A percentile compares a stretch with the other conserved stretches of the same genome.
Evolutionary conservation across 2,113 vertebrate genomes (phyloP).

Genomic region (Protomyctophum bolini): DNA sequence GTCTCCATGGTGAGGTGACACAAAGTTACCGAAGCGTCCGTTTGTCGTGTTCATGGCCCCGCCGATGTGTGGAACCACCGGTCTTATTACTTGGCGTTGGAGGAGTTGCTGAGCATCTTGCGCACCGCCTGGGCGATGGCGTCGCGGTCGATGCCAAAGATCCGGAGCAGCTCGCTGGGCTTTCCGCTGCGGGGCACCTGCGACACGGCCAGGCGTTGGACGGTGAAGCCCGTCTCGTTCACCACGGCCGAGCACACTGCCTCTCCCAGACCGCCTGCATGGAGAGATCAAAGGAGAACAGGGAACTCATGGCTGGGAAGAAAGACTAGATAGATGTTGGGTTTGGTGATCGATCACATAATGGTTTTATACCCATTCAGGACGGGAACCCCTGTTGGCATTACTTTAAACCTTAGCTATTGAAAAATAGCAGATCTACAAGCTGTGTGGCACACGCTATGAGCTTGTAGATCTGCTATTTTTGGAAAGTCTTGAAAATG

Average conservation of each 20-base stretch:
- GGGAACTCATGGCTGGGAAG: not conserved
- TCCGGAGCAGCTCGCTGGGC: slow-evolving; percentile 81
- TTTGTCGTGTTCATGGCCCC: not conserved
- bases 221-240: slow-evolving; percentile 77
- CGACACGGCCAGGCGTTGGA: slow-evolving; percentile 83
- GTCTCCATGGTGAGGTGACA: slow-evolving; percentile 43
- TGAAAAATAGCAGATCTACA: too few species aligned
- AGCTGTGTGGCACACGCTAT: too few species aligned
- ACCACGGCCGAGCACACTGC: slow-evolving; percentile 82
- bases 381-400: too few species aligned
- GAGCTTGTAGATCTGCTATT: too few species aligned
- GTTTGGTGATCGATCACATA: too few species aligned
- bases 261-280: slow-evolving; percentile 86
- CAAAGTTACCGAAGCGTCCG: slow-evolving; percentile 27
- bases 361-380: too few species aligned
- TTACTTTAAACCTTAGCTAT: too few species aligned
- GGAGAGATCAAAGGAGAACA: not conserved
- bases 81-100: slow-evolving; percentile 71
- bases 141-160: slow-evolving; percentile 82
- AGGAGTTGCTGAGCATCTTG: slow-evolving; percentile 63
- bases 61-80: not conserved
- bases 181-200: slow-evolving; percentile 83
- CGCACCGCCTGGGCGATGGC: slow-evolving; percentile 67
- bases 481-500: too few species aligned
- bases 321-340: too few species aligned